Evolutionary conservation across 1,140 invertebrate genomes (phyloP), one percentile per base, ranked within the genome.

Genomic region (Lamellibrachia luymesi): DNA sequence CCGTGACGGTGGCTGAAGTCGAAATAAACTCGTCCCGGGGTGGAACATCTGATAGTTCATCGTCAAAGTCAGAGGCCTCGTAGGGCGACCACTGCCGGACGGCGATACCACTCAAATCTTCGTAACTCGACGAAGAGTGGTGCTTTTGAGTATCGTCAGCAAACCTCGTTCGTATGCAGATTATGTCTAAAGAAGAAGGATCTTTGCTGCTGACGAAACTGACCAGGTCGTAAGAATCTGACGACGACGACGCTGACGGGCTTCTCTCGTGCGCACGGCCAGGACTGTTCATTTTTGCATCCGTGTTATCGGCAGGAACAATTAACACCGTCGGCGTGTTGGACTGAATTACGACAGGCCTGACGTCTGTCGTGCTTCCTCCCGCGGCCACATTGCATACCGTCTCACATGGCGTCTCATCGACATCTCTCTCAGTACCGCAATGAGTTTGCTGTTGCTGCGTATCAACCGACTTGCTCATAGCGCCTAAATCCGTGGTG

Each of bases 21-120:
- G 91, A 8, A 10, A 56, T 22, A 17, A 51, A 38, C 91, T 92
- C 91, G 50, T 51, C 27, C 8, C 8, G 8, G 6, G 50, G 4
- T 64, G 51, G 51, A 38, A n/a, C 91, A 17, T 92, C 91, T 38
- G 91, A 92, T 17, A 56, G 51, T 38, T 92, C 91, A 22, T 51
- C 91, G 64, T 92, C 91, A 50, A 51, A 51, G 49, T 50, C n/a
- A 4, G 91, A 25, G 4, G n/a, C n/a, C n/a, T 56, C n/a, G 51
- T 38, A 92, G 6, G 51, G 38, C 2, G 91, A 50, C 27, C 51
- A 50, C 27, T 38, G 50, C 91, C 64, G 49, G 49, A 51, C 91
- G 50, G 51, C 51, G 51, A 80, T 22, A 80, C 64, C 13, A 17
- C 64, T 80, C 17, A 80, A 22, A 22, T 80, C 64, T 22, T 80